phyloP scores from a whole-genome alignment of 2,113 vertebrate genomes.

The Epinephelus cyanopodus region DNA sequence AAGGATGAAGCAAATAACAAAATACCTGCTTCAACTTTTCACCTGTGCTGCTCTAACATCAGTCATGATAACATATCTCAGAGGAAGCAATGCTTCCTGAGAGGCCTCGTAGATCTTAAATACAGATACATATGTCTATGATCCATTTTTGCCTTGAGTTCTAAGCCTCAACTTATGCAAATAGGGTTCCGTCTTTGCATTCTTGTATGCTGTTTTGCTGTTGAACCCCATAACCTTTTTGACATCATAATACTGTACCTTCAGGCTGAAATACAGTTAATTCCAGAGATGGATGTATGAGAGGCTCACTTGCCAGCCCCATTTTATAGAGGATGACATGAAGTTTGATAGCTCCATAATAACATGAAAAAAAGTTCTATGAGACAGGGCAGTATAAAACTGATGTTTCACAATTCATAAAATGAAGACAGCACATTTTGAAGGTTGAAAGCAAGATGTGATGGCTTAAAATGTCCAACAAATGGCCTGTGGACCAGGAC shows the following conservation, averaged over 20 bases:
- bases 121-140: background rate
- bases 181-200: background rate
- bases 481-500: no score
- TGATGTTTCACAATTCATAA: background rate
- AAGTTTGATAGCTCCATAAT: background rate
- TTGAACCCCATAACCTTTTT: background rate
- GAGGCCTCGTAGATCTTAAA: background rate
- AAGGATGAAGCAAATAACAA: background rate
- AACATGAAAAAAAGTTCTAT: background rate
- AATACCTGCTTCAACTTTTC: background rate
- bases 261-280: background rate
- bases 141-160: background rate
- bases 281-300: background rate
- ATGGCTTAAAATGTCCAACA: background rate
- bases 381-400: background rate
- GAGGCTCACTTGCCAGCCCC: background rate
- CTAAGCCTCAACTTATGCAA: background rate
- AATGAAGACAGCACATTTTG: background rate
- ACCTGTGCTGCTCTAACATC: constrained; percentile 3
- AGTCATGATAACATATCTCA: background rate
- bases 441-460: background rate
- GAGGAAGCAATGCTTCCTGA: background rate
- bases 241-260: background rate
- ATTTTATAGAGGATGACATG: background rate
- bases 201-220: background rate